Evolutionary conservation across 2,797 vertebrate genomes (phyloP).

Genomic region (Margarornis squamiger): DNA sequence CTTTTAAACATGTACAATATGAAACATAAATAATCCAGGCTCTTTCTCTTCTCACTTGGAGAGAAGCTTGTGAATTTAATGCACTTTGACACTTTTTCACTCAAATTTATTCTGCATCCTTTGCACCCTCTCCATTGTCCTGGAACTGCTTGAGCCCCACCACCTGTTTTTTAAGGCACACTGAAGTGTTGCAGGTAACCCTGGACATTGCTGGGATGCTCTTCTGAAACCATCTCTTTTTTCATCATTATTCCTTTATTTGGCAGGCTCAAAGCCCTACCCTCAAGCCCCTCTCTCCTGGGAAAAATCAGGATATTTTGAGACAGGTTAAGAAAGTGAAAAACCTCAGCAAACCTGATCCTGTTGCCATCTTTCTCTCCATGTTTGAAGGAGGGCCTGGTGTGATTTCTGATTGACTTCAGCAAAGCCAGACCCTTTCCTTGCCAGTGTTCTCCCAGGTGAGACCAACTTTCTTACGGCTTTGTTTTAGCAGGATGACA

Average conservation of each 20-base stretch:
- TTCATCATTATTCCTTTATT: neutral
- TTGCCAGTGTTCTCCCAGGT: neutral
- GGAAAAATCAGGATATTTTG: neutral
- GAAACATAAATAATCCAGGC: neutral
- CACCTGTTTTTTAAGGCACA: neutral
- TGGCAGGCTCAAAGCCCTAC: neutral
- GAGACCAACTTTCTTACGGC: neutral
- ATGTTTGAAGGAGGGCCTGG: neutral
- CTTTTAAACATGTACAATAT: neutral
- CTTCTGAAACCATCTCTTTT: neutral
- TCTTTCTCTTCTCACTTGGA: neutral
- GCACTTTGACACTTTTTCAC: neutral
- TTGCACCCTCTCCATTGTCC: neutral
- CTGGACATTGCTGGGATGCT: neutral
- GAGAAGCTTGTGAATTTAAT: neutral
- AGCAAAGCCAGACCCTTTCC: neutral
- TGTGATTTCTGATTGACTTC: neutral
- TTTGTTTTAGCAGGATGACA: neutral
- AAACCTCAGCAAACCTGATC: neutral
- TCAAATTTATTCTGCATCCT: neutral
- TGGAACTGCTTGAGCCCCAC: neutral
- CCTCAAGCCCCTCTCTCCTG: fast-evolving
- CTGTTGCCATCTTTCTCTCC: neutral
- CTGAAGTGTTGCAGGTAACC: neutral
- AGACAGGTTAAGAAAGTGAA: neutral